Evolutionary conservation across 2,888 invertebrate species (phyloP), one percentile per base, ranked within the genome.

Genomic region (Brachynemurus nebulosus): DNA sequence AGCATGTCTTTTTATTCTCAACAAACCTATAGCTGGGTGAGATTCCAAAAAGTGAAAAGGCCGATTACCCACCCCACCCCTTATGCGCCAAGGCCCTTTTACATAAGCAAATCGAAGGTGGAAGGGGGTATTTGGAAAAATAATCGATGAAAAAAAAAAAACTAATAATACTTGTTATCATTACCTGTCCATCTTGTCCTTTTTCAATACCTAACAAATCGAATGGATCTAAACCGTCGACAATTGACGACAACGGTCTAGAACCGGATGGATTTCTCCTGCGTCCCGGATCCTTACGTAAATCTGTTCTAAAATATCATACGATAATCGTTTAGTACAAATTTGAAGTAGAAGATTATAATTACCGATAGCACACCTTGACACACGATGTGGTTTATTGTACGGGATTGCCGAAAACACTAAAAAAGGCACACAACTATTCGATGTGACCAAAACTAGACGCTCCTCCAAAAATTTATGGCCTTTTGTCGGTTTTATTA

Each of bases 381-480:
- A 55, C 48, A 40, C 43, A 35, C 56, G 55, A 21, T 53, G 52
- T 36, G 52, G 57, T 47, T 62, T 65, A 46, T 75, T 80, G 61
- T 88, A 91, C 25, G 92, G 89, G 59, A 93, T 76, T 44, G 86
- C 78, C 30, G 92, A 92, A 62, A 85, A 92, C 48, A 93, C 72
- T 53, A 84, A 72, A 66, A 91, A 83, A 25, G 93, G 92, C 45
- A 80, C 78, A 55, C 80, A 80, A 54, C 44, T 44, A 18, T 78
- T 77, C 5, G 77, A 69, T 41, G 88, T 80, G 30, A 86, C 79
- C 64, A 93, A 72, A 45, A 88, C 80, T 50, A 92, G 71, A 56
- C 92, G 74, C 59, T 88, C 86, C 62, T 86, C 82, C 58, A 72
- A 77, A 56, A 83, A 82, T 53, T 74, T 75, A 49, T 79, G 78